Conservation (phyloP, 2,113 vertebrate genomes). For the Empidonax traillii region DNA sequence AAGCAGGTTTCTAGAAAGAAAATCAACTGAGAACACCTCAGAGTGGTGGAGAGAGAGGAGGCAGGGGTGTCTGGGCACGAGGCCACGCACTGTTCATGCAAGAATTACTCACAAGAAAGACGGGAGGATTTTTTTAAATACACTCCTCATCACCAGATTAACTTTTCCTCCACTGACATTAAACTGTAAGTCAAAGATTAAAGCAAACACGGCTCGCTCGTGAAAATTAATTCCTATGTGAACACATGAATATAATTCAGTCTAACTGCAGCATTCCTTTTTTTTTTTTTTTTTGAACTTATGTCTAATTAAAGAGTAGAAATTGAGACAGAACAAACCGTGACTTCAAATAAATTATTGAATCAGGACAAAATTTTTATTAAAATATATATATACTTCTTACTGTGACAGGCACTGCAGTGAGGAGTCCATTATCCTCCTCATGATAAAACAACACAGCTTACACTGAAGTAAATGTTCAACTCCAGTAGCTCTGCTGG, state of each 20-base stretch:
- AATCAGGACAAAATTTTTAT: background rate
- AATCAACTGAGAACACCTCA: background rate
- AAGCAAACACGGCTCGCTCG: background rate
- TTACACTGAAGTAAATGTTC: background rate
- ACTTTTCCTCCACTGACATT: background rate
- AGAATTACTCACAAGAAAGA: background rate
- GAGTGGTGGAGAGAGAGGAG: background rate
- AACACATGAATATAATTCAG: background rate
- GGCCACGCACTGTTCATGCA: background rate
- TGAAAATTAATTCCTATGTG: background rate
- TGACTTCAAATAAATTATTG: background rate
- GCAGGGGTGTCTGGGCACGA: background rate
- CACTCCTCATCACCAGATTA: background rate
- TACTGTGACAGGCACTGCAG: background rate
- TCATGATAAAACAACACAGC: background rate
- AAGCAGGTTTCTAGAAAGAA: background rate
- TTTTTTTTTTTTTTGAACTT: background rate
- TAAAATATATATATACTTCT: background rate
- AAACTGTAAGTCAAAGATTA: background rate
- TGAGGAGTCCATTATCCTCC: background rate
- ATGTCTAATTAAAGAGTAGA: background rate
- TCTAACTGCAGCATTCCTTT: background rate
- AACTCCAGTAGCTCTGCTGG: background rate
- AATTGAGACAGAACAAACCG: background rate
- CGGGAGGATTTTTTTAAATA: background rate